Percentiles rank a stretch among this genome's conserved stretches.
phyloP scores from a whole-genome alignment of 1,140 invertebrate species.

The Sweltsa coloradensis region DNA sequence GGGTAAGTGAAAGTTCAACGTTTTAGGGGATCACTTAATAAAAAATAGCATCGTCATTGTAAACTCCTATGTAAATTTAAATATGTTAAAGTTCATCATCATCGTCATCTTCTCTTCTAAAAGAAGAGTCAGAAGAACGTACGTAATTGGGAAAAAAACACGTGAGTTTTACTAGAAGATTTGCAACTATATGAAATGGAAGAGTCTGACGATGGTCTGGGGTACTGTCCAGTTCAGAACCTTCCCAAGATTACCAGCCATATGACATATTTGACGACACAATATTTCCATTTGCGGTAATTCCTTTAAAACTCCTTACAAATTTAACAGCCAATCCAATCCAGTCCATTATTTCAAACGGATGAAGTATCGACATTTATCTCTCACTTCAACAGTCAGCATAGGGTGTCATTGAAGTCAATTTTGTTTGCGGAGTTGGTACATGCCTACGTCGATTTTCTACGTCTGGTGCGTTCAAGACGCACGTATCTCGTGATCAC shows the following conservation, averaged over 20 bases:
- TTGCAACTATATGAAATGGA: not conserved
- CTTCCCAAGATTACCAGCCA: not conserved
- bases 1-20: not conserved
- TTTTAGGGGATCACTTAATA: not conserved
- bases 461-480: too few relatives aligned
- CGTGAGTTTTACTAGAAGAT: not conserved
- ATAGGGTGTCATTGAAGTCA: too few relatives aligned
- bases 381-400: too few relatives aligned
- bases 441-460: too few relatives aligned
- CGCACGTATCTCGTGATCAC: too few relatives aligned
- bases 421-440: too few relatives aligned
- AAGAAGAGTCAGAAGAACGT: not conserved
- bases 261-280: not conserved
- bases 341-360: too few relatives aligned
- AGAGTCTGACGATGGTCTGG: not conserved
- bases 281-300: not conserved
- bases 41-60: not conserved
- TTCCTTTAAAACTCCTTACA: slow-evolving; percentile 1
- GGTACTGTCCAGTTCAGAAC: not conserved
- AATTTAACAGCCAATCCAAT: too few relatives aligned
- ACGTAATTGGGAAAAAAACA: not conserved
- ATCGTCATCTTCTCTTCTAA: not conserved
- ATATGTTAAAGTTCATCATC: not conserved
- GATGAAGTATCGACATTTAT: too few relatives aligned
- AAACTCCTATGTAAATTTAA: not conserved